A percentile compares a stretch with the other conserved stretches of the same genome.
Conservation (phyloP, 2,888 invertebrate species). For the Acrobasis suavella region DNA sequence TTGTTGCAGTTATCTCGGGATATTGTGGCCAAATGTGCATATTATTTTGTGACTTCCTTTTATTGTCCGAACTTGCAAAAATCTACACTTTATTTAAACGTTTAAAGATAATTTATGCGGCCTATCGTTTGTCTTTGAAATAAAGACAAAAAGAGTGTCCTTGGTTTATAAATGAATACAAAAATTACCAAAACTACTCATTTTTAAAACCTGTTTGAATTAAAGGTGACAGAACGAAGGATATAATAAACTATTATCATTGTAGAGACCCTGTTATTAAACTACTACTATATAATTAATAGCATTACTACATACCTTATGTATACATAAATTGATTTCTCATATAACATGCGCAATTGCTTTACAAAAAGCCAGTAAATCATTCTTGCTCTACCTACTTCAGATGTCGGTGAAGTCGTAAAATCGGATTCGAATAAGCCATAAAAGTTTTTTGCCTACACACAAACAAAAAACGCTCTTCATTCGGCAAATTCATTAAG, state of each 20-base stretch:
- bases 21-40: constrained; percentile 68
- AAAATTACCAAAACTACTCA: not conserved
- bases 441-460: constrained; percentile 7
- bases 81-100: not conserved
- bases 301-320: no score
- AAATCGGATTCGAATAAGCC: constrained; percentile 13
- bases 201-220: not conserved
- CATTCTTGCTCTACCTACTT: no score
- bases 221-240: not conserved
- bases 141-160: constrained; percentile 1
- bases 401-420: not conserved
- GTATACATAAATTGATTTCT: no score
- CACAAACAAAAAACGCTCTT: constrained; percentile 24
- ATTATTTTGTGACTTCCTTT: constrained; percentile 38
- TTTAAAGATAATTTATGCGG: not conserved
- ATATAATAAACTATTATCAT: no score
- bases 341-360: no score
- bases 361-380: no score
- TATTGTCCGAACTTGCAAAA: constrained; percentile 23
- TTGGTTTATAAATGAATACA: not conserved
- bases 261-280: no score
- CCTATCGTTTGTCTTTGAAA: not conserved
- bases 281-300: no score
- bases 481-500: constrained; percentile 35
- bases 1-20: constrained; percentile 64